Base-by-base conservation (phyloP, 2,797 vertebrate genomes). In the Anabacerthia variegaticeps region DNA sequence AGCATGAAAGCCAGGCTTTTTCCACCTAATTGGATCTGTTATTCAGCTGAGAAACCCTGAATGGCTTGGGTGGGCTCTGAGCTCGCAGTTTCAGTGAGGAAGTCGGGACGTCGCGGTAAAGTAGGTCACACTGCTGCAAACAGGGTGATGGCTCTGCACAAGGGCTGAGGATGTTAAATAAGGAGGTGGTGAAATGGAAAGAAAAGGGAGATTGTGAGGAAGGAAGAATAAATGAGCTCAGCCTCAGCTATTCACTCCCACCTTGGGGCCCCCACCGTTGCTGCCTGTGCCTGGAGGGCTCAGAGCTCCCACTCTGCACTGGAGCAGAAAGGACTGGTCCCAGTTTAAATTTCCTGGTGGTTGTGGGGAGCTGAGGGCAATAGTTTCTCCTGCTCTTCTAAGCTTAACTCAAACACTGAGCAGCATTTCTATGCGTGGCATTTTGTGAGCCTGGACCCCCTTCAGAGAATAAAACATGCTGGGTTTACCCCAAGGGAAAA, bases 11-110 rank as follows among this genome's bases (percentile, higher is more conserved):
- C 71, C 88, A 46, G 80, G 83, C 77, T 85, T 82, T 79, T 95
- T 88, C 93, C 93, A 85, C 88, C 74, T 96, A 86, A 94, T 90
- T 94, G 93, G 89, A 89, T 93, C 92, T 88, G 80, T 88, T 95
- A 68, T 88, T 90, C 89, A 93, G 59, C 89, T 44, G 88, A 92
- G 94, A 76, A 65, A 24, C 2, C 0, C 77, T 67, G 93, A 93
- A 95, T 68, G 95, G 83, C 52, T 51, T 73, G 85, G 95, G 85
- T 92, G 94, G 94, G 83, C 71, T 88, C 77, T 0, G 49, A 62
- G 88, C 94, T 73, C 5, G 1, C 1, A 0, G 18, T 92, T 90
- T 55, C 85, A 59, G 52, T 1, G 28, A 85, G 71, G 92, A 86
- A 93, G 83, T 78, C 6, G 14, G 83, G 59, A 49, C 1, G 12